Percentiles rank a stretch among this genome's conserved stretches.
Evolutionary conservation across 2,888 invertebrate genomes (phyloP).

Genomic region (Epicampocera succincta): DNA sequence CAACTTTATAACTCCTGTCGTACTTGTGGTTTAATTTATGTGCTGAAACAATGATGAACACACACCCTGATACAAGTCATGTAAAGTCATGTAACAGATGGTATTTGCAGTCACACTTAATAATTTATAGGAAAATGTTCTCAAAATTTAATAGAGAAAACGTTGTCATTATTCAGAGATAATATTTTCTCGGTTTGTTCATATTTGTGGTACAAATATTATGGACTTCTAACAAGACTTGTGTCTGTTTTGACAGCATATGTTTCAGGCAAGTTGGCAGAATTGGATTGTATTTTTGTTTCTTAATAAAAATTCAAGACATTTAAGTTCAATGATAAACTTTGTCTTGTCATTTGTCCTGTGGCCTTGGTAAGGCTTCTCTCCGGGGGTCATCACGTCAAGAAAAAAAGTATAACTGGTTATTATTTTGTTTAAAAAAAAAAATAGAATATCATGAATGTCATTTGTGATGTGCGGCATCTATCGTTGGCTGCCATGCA

Average conservation of each 20-base stretch:
- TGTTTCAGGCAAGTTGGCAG: no score
- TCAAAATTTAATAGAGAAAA: slow-evolving; percentile 1
- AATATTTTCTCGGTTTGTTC: background rate
- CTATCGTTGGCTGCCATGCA: no score
- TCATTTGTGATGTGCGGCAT: no score
- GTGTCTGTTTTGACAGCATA: background rate
- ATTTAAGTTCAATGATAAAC: no score
- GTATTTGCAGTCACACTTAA: background rate
- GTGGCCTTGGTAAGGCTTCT: no score
- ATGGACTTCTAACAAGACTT: background rate
- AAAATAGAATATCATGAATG: no score
- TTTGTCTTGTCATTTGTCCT: no score
- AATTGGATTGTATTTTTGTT: no score
- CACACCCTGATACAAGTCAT: background rate
- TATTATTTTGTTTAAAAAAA: no score
- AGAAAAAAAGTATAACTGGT: no score
- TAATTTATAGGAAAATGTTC: slow-evolving; percentile 1
- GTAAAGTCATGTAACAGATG: slow-evolving; percentile 11
- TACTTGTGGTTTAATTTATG: slow-evolving; percentile 15
- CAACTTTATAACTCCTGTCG: background rate
- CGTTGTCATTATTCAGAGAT: background rate
- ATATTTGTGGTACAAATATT: background rate
- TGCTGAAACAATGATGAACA: background rate
- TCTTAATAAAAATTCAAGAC: no score
- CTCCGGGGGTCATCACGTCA: no score